Evolutionary conservation across 2,888 invertebrate genomes (phyloP), one percentile per base, ranked within the genome.

Genomic region (Agrochola lychnidis): DNA sequence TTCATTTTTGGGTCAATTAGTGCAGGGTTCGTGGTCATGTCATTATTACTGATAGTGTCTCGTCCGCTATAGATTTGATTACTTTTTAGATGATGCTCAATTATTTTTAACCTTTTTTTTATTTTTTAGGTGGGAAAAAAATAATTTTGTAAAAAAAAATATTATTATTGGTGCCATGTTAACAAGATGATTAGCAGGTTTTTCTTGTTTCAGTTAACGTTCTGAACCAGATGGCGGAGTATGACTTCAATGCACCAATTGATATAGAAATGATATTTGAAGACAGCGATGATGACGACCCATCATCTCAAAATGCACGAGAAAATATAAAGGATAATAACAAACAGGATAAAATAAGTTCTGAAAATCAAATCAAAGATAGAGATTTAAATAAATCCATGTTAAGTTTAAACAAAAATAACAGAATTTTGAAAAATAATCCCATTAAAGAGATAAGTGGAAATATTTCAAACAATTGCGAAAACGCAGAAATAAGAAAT

Each of bases 171-270:
- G 30, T 25, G 36, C 16, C 5, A 25, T 61, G n/a, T 51, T 25
- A 69, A 40, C 19, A 62, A 16, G 0, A 53, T 51, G 3, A 64
- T 61, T 12, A 61, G 3, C n/a, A 12, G n/a, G 14, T 57, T 48
- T 5, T 69, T 79, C 25, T 78, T 85, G 81, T 82, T 87, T 63
- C 81, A 92, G 91, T 53, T 63, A 84, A 81, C 36, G 77, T 82
- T 25, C 40, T 86, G 7, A 73, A 81, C 42, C 81, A 78, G 67
- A 91, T 93, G 92, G 85, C 84, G 9, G 71, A 85, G 6, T 92
- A 81, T 81, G 89, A 93, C 79, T 92, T 92, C 75, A 89, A 68
- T 40, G n/a, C 48, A 40, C 90, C 91, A 45, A 81, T 92, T 5
- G 69, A 81, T n/a, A 87, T 88, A 68, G 89, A 88, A 63, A 76